Conservation (phyloP, 2,888 invertebrate genomes). For the Caenorhabditis macrosperma region DNA sequence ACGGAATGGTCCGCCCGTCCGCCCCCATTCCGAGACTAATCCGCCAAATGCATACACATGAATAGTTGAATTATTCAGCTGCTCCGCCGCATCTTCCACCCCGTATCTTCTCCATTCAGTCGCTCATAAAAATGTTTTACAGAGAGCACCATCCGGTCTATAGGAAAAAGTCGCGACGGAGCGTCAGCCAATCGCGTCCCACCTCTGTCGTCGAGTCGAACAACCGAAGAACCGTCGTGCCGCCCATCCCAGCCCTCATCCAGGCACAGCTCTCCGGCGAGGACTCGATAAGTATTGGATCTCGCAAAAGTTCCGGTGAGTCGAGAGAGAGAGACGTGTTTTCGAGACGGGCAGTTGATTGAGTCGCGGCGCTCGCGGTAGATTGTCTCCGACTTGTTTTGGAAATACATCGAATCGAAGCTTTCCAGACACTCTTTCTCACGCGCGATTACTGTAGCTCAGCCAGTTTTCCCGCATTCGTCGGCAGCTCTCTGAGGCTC, state of each 20-base stretch:
- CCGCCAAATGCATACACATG: conserved; percentile 29
- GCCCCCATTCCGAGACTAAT: conserved; percentile 17
- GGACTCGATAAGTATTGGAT: conserved; percentile 53
- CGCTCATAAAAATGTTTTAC: conserved; percentile 43
- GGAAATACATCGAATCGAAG: neutral
- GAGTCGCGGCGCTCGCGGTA: too few species aligned
- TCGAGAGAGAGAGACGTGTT: neutral
- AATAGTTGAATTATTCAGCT: conserved; percentile 29
- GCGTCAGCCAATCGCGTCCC: conserved; percentile 52
- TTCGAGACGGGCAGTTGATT: too few species aligned
- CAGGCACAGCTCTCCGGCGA: conserved; percentile 47
- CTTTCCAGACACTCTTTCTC: neutral
- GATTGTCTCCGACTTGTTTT: neutral
- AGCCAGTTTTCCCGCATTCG: neutral
- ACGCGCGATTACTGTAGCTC: conserved; percentile 5
- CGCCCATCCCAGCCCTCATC: conserved; percentile 49
- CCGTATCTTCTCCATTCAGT: neutral
- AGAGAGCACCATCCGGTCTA: conserved; percentile 48
- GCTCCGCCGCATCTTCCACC: neutral
- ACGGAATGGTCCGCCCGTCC: neutral
- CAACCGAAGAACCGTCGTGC: conserved; percentile 24
- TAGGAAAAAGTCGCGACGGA: conserved; percentile 53
- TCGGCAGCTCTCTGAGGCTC: neutral
- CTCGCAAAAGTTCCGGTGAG: conserved; percentile 56
- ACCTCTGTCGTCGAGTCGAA: conserved; percentile 25